phyloP scores from a whole-genome alignment of 2,888 invertebrate species.

The Quadriops clusia region DNA sequence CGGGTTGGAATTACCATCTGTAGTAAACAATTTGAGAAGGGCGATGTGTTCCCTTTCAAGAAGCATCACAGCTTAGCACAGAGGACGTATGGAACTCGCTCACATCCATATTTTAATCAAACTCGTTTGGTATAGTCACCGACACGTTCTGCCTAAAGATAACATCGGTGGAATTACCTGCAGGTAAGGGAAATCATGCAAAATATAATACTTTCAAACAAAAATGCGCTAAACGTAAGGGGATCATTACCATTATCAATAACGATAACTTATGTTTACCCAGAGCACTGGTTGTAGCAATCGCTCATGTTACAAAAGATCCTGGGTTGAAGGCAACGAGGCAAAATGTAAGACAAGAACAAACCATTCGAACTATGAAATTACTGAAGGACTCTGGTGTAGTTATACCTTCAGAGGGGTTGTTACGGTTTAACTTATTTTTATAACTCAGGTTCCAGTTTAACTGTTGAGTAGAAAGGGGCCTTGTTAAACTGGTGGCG shows the following conservation, averaged over 20 bases:
- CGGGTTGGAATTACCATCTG: slow-evolving; percentile 10
- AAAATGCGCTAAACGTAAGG: slow-evolving; percentile 9
- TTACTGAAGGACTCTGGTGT: too few species aligned
- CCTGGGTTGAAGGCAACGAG: slow-evolving; percentile 10
- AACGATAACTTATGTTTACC: slow-evolving; percentile 15
- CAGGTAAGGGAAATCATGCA: slow-evolving; percentile 10
- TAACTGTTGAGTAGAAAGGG: too few species aligned
- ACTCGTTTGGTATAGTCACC: slow-evolving; percentile 10
- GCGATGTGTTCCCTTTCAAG: slow-evolving; percentile 5
- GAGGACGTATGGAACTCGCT: slow-evolving; percentile 10
- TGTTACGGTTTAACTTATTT: too few species aligned
- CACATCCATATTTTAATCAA: slow-evolving; percentile 8
- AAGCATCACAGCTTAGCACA: slow-evolving; percentile 4
- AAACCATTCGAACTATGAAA: slow-evolving; percentile 3
- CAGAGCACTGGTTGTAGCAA: slow-evolving; percentile 14
- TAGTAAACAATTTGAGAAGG: slow-evolving; percentile 4
- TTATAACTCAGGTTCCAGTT: too few species aligned
- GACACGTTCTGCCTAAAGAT: slow-evolving; percentile 16
- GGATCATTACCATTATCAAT: slow-evolving; percentile 12
- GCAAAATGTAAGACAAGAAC: slow-evolving; percentile 6
- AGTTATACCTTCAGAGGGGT: too few species aligned
- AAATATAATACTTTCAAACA: slow-evolving; percentile 12
- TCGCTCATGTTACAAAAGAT: slow-evolving; percentile 11
- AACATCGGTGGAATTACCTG: slow-evolving; percentile 10
- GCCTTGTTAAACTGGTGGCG: too few species aligned